These are phyloP conservation scores for Artemia franciscana DNA, from an alignment of 1,140 invertebrate genomes.

Conservation along the genomic window DNA sequence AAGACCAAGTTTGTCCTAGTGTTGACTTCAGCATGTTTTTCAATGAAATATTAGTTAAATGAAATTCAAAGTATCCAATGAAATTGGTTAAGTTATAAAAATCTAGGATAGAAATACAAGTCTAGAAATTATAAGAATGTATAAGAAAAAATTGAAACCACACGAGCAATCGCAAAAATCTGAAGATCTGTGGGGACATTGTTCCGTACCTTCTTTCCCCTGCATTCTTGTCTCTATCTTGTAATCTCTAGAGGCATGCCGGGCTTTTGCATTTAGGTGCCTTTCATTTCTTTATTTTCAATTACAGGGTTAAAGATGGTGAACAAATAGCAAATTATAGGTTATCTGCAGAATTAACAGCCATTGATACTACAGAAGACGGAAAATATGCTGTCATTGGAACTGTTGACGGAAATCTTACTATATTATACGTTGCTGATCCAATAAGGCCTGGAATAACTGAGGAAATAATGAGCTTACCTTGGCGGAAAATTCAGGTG, in stretches of 20 bases:
- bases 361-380: constrained; percentile 54
- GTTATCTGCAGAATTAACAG: constrained; percentile 70
- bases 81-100: no score
- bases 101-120: no score
- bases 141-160: no score
- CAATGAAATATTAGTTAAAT: no score
- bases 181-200: no score
- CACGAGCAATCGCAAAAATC: no score
- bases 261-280: no score
- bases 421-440: constrained; percentile 72
- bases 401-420: constrained; percentile 77
- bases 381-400: constrained; percentile 62
- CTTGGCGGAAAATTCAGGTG: constrained; percentile 43
- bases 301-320: constrained; percentile 47
- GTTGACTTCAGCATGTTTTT: no score
- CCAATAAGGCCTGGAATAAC: constrained; percentile 34
- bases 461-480: constrained; percentile 37
- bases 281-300: not conserved
- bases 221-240: constrained; percentile 14
- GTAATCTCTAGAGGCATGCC: no score
- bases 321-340: constrained; percentile 76
- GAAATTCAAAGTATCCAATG: no score
- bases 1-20: no score
- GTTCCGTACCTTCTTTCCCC: constrained; percentile 7
- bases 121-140: no score